These are phyloP conservation scores for Macrophya alboannulata DNA, from an alignment of 2,888 invertebrate genomes.

Conservation along the genomic window DNA sequence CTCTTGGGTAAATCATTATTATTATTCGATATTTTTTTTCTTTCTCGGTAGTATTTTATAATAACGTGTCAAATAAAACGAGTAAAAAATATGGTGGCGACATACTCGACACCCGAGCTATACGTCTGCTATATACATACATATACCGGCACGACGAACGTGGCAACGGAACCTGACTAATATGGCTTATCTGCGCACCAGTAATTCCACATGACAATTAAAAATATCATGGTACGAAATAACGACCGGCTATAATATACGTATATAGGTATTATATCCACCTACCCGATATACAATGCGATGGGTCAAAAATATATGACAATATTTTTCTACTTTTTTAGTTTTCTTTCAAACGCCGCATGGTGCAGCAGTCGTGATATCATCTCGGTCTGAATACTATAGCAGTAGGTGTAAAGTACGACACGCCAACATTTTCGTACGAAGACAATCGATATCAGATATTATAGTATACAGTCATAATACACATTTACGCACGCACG, in stretches of 20 bases:
- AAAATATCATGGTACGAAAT: slow-evolving; percentile 27
- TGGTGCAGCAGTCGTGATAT: slow-evolving; percentile 24
- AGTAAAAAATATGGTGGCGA: background rate
- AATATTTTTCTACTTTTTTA: slow-evolving; percentile 2
- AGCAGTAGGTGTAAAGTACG: background rate
- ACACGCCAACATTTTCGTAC: slow-evolving; percentile 39
- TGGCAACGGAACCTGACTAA: background rate
- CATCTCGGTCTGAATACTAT: slow-evolving; percentile 4
- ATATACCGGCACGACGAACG: background rate
- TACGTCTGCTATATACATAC: background rate
- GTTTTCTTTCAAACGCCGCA: no score
- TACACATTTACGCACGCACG: slow-evolving; percentile 39
- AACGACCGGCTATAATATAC: slow-evolving; percentile 24
- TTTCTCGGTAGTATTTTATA: background rate
- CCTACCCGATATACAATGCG: background rate
- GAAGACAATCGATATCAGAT: slow-evolving; percentile 47
- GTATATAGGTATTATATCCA: background rate
- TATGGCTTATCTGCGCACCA: background rate
- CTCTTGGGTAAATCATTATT: background rate
- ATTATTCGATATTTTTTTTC: no score
- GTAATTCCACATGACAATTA: slow-evolving; percentile 45
- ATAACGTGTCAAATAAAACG: slow-evolving; percentile 5
- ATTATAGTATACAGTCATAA: background rate
- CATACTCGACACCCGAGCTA: background rate
- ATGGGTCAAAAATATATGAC: slow-evolving; percentile 32